Conservation (phyloP, 1,140 invertebrate species). For the Zaprionus gabonicus region DNA sequence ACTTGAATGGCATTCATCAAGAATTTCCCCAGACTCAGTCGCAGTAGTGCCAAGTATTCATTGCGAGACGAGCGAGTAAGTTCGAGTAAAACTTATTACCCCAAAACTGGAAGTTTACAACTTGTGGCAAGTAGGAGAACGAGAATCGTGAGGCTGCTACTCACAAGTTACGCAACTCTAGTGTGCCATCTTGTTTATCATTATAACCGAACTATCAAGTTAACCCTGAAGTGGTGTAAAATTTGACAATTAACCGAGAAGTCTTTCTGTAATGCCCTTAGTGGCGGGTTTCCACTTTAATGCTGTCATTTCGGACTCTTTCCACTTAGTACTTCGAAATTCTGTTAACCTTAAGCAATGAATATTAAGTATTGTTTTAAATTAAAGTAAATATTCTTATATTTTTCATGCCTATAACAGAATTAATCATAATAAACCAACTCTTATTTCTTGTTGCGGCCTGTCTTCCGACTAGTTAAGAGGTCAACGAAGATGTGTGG, state of each 20-base stretch:
- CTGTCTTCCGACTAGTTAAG: not conserved
- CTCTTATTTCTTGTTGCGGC: not conserved
- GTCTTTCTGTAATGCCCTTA: not conserved
- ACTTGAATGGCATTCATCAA: slow-evolving; percentile 20
- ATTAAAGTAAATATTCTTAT: not conserved
- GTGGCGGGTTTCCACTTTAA: not conserved
- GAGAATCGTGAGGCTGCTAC: not conserved
- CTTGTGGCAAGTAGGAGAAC: not conserved
- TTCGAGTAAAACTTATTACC: not conserved
- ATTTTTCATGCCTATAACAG: not conserved
- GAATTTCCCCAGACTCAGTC: slow-evolving; percentile 3
- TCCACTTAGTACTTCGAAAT: not conserved
- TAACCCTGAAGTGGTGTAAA: not conserved
- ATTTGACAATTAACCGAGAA: slow-evolving; percentile 6
- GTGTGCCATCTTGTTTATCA: not conserved
- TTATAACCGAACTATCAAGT: not conserved
- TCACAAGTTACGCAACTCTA: not conserved
- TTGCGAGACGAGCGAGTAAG: not conserved
- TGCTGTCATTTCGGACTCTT: not conserved
- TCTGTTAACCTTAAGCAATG: not conserved
- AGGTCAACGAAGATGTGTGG: slow-evolving; percentile 15
- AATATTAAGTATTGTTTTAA: not conserved
- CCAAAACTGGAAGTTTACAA: slow-evolving; percentile 2
- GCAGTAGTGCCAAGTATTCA: not conserved
- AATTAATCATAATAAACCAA: not conserved